Base-by-base conservation (phyloP, 23 tunicate genomes). In the Styela plicata region DNA sequence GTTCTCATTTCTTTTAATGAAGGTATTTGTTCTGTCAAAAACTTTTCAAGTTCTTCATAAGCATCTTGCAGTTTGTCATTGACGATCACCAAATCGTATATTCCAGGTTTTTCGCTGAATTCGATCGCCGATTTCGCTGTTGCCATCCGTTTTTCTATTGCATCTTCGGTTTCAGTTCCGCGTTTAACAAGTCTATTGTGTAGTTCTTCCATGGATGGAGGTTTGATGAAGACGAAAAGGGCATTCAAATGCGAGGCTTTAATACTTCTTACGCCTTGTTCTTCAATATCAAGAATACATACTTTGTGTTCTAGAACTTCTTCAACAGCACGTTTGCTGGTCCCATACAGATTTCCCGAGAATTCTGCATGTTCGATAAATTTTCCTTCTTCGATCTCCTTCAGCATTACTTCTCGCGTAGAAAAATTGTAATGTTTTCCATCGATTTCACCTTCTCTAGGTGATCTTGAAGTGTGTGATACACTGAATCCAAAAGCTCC, bases 391-490 rank as follows among this genome's bases (percentile, higher is more conserved):
- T 52, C 34, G 18, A 83, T 80, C 25, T 76, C 83, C 37, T 29
- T 1, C 36, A 22, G 25, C 83, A 83, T 83, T 26, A 3, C 71
- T 76, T 83, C 87, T 83, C 66, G 79, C 24, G 83, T 53, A 23
- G 87, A 83, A 36, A 83, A 83, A 78, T 83, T 84, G 53, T 83
- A 83, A 31, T 83, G 69, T 23, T 37, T 28, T 33, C 87, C 87
- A 31, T 83, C 53, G n/a, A 34, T 64, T 32, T 83, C 87, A 1
- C 83, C 83, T 31, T 62, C 83, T 62, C 87, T 75, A 7, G 87
- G 87, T 3, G 36, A 29, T 74, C 87, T 75, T 27, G 83, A 37
- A 24, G 87, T 83, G 34, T 83, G 87, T 0, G 83, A 76, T n/a
- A 83, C 87, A 25, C 69, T 75, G 66, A 83, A 83, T 28, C 87